Conservation (phyloP, 2,797 vertebrate genomes). For the Tauraco hartlaubi region DNA sequence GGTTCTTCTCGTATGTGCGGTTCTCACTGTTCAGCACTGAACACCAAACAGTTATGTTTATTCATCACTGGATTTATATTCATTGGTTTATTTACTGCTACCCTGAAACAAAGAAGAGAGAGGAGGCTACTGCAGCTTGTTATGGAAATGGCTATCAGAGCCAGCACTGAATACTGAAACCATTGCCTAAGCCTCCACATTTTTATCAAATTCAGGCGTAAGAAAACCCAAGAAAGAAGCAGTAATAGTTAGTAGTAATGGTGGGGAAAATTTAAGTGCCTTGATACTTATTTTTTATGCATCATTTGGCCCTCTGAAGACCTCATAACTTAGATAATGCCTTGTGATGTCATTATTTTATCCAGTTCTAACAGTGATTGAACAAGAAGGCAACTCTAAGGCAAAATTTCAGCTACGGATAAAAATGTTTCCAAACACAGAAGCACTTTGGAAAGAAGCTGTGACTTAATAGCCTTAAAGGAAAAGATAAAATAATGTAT, state of each 20-base stretch:
- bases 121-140: not conserved
- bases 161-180: not conserved
- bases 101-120: not conserved
- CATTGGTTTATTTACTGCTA: not conserved
- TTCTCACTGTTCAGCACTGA: not conserved
- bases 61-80: not conserved
- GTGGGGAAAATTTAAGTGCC: not conserved
- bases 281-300: not conserved
- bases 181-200: not conserved
- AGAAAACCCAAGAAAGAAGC: not conserved
- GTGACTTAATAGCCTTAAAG: not conserved
- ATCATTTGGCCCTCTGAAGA: not conserved
- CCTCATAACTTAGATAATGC: not conserved
- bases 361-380: not conserved
- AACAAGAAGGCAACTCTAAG: not conserved
- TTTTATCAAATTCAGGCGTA: not conserved
- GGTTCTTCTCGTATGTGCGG: rapidly evolving
- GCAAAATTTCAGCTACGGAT: not conserved
- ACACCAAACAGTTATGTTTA: not conserved
- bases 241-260: not conserved
- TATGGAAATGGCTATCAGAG: not conserved
- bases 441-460: not conserved
- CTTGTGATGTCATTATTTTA: not conserved
- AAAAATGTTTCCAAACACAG: not conserved
- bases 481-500: not conserved